Evolutionary conservation across 2,888 invertebrate genomes (phyloP).

Genomic region (Synanthedon andrenaeformis): DNA sequence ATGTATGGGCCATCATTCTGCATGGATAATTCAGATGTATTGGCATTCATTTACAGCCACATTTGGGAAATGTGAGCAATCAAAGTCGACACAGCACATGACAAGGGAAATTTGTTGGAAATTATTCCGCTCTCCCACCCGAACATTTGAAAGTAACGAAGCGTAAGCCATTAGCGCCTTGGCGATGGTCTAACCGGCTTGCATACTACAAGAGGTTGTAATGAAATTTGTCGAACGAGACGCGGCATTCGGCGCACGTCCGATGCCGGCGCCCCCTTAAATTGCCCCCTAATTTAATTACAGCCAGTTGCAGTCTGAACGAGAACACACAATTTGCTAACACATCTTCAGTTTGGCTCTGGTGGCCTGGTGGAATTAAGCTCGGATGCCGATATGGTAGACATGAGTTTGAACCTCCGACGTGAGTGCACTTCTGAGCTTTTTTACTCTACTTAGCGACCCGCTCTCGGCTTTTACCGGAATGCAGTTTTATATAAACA

Average conservation of each 20-base stretch:
- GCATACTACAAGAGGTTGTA: constrained; percentile 39
- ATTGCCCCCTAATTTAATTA: constrained; percentile 62
- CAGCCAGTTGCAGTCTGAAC: constrained; percentile 30
- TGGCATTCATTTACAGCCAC: no score
- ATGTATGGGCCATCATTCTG: no score
- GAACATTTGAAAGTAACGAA: neutral
- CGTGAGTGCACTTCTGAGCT: no score
- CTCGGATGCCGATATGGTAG: no score
- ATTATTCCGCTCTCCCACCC: neutral
- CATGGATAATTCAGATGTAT: no score
- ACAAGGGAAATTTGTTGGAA: neutral
- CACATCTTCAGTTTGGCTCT: no score
- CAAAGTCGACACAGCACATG: neutral
- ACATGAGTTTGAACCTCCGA: no score
- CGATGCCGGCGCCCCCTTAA: constrained; percentile 32
- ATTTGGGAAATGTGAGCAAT: no score
- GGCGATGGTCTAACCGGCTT: constrained; percentile 10
- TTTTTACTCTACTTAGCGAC: no score
- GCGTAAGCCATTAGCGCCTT: constrained; percentile 7
- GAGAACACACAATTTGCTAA: constrained; percentile 28
- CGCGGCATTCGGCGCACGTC: constrained; percentile 54
- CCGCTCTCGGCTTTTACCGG: no score
- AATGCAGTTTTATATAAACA: no score
- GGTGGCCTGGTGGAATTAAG: no score
- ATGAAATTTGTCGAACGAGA: constrained; percentile 47